A percentile compares a stretch with the other conserved stretches of the same genome.
Conservation (phyloP, 2,888 invertebrate genomes). For the Lasioglossum villosulum region DNA sequence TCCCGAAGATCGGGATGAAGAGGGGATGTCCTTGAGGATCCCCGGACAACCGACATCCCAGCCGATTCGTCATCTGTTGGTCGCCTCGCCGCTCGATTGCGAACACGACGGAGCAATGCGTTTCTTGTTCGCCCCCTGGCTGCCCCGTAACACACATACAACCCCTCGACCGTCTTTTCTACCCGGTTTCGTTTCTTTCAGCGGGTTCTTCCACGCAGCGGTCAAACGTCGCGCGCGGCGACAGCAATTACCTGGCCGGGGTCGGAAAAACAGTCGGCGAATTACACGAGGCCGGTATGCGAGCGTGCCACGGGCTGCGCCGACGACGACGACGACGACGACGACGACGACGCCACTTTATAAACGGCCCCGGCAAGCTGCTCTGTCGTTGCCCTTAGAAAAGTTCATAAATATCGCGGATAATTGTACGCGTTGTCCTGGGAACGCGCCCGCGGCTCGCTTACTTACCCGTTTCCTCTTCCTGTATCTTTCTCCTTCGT, state of each 20-base stretch:
- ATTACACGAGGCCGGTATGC: conserved; percentile 73
- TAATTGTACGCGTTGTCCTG: conserved; percentile 44
- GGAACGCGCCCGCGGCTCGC: conserved; percentile 20
- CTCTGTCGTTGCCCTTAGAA: conserved; percentile 32
- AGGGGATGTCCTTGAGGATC: conserved; percentile 28
- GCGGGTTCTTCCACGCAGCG: conserved; percentile 20
- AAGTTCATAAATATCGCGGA: conserved; percentile 40
- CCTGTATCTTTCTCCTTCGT: not conserved
- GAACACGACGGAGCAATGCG: conserved; percentile 79
- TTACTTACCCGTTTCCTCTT: not conserved
- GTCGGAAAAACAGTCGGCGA: conserved; percentile 74
- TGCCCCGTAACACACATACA: conserved; percentile 42
- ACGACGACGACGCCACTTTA: conserved; percentile 39
- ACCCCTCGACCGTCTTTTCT: conserved; percentile 20
- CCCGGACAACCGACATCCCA: conserved; percentile 2
- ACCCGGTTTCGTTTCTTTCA: conserved; percentile 32
- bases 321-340: not conserved
- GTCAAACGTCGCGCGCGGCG: conserved; percentile 52
- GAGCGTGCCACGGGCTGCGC: conserved; percentile 59
- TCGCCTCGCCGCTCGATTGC: conserved; percentile 61
- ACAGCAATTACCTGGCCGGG: conserved; percentile 61
- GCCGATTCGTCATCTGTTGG: conserved; percentile 64
- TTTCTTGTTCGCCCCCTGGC: conserved; percentile 70
- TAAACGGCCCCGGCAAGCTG: conserved; percentile 32
- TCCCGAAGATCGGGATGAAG: not conserved